Evolutionary conservation across 2,888 invertebrate species (phyloP).

Genomic region (Serrognathus titanus): DNA sequence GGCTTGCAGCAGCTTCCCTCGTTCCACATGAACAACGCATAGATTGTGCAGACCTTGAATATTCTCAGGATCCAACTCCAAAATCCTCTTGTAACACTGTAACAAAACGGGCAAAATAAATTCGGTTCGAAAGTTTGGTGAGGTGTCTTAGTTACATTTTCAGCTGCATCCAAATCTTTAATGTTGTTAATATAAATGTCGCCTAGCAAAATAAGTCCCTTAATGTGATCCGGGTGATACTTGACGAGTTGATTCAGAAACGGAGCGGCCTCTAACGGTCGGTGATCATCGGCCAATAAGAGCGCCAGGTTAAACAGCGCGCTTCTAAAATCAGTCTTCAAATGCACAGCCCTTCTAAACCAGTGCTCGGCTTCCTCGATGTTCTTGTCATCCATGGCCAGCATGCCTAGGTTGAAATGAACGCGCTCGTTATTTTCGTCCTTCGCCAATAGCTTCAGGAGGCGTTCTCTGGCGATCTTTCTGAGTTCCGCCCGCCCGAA

Average conservation of each 20-base stretch:
- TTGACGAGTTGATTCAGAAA: conserved; percentile 87
- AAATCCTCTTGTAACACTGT: conserved; percentile 85
- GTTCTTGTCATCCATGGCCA: conserved; percentile 93
- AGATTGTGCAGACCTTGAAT: conserved; percentile 94
- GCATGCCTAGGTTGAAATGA: conserved; percentile 89
- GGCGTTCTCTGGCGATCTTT: conserved; percentile 74
- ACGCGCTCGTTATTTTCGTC: conserved; percentile 82
- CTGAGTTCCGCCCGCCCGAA: conserved; percentile 76
- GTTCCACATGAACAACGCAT: conserved; percentile 93
- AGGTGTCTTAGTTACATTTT: conserved; percentile 68
- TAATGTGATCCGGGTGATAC: conserved; percentile 90
- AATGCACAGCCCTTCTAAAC: conserved; percentile 84
- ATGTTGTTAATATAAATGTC: conserved; percentile 96
- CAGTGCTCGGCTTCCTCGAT: conserved; percentile 85
- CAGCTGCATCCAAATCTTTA: conserved; percentile 91
- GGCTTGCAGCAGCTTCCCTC: conserved; percentile 80
- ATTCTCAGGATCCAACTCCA: conserved; percentile 84
- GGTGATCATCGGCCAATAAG: conserved; percentile 80
- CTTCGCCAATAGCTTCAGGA: conserved; percentile 76
- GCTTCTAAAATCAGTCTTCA: conserved; percentile 86
- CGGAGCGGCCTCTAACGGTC: conserved; percentile 88
- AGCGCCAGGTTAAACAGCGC: conserved; percentile 93
- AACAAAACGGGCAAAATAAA: conserved; percentile 32
- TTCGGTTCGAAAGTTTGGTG: background rate
- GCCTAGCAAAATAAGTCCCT: conserved; percentile 88